These are phyloP conservation scores for Colinus virginianus DNA, from an alignment of 2,113 vertebrate species.

Conservation along the genomic window DNA sequence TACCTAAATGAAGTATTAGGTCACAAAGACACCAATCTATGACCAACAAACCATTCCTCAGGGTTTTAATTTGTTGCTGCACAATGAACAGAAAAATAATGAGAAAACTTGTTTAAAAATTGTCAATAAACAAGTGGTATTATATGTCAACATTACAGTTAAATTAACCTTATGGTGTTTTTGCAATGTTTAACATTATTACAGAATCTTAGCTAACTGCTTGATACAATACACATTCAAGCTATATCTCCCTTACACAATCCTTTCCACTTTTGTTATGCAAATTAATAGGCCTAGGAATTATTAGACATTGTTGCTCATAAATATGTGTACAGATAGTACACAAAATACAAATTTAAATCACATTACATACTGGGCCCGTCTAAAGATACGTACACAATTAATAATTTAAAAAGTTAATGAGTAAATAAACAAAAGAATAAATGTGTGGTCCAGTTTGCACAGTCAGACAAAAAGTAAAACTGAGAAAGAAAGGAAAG, in stretches of 20 bases:
- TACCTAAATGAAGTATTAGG: slow-evolving; percentile 47
- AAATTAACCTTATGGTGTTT: slow-evolving; percentile 51
- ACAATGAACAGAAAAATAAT: slow-evolving; percentile 72
- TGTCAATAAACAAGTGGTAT: slow-evolving; percentile 57
- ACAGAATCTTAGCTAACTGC: background rate
- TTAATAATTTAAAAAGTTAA: background rate
- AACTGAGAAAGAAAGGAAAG: background rate
- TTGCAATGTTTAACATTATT: slow-evolving; percentile 2
- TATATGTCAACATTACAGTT: slow-evolving; percentile 51
- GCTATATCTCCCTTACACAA: background rate
- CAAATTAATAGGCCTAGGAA: slow-evolving; percentile 38
- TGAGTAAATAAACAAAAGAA: background rate
- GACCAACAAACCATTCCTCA: slow-evolving; percentile 31
- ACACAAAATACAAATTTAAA: background rate
- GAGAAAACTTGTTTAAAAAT: slow-evolving; percentile 67
- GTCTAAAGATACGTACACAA: rapidly evolving
- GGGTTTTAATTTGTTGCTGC: slow-evolving; percentile 48
- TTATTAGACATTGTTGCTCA: background rate
- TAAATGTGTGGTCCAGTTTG: background rate
- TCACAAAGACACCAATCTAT: slow-evolving; percentile 61
- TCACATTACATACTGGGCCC: too few relatives aligned
- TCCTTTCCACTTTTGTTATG: slow-evolving; percentile 31
- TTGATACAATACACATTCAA: slow-evolving; percentile 22
- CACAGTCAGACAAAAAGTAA: background rate
- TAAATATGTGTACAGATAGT: background rate